Base-by-base conservation (phyloP, 2,797 vertebrate genomes). In the Psittacula echo region DNA sequence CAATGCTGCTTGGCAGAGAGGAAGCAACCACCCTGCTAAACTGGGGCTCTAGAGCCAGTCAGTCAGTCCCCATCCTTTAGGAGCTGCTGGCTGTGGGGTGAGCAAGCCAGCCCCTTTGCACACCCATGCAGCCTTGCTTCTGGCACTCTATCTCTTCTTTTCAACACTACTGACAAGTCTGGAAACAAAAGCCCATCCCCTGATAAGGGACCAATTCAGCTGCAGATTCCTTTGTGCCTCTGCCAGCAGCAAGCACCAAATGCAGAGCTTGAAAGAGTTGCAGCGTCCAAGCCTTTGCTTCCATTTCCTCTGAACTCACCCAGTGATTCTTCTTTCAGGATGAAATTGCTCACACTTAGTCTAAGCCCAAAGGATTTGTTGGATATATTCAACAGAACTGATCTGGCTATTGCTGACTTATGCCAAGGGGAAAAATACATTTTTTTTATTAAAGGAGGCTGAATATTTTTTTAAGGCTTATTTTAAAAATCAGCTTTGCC, bases 241-340 rank as follows among this genome's bases (percentile, higher is more conserved):
- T 89, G 93, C 93, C 94, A 95, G 45, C 65, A 77, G 65, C 3
- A 0, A 41, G 37, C 62, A 95, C 65, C 81, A 94, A 92, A 94
- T 67, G 64, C 74, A 93, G 83, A 82, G 60, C 85, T 56, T 94
- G 84, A 87, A 95, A 89, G 83, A 30, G 47, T 68, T 81, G 62
- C 26, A 83, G 81, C 37, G 3, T 91, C 79, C 84, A 75, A 92
- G 89, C 62, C 22, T 80, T 62, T 83, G 70, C 79, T 93, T 89
- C 88, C 90, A 75, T 92, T 92, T 94, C 68, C 78, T 93, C 90
- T 85, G 90, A 96, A 93, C 62, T 87, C 72, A 94, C 44, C 70
- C 62, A 95, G 86, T 77, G 75, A 89, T 75, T 92, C 82, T 88
- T 79, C 89, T 90, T 92, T 94, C 60, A 72, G 86, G 78, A 75